phyloP scores from a whole-genome alignment of 2,888 invertebrate genomes.

The Pseudanteris insignis region DNA sequence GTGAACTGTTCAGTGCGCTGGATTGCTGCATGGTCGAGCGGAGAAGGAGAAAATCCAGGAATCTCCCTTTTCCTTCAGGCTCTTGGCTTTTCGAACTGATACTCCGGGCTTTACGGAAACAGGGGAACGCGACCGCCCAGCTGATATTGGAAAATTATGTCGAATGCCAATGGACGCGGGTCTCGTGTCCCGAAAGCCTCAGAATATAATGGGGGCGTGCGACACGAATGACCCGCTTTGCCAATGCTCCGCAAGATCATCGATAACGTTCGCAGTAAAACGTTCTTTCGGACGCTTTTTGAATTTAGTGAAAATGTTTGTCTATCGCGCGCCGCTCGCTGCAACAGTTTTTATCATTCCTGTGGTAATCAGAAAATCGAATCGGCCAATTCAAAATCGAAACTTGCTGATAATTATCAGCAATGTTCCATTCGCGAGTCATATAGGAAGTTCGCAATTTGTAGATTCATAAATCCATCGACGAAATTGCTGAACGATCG shows the following conservation, averaged over 20 bases:
- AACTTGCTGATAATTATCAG: constrained; percentile 22
- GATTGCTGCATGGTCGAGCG: constrained; percentile 16
- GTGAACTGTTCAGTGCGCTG: too few species aligned
- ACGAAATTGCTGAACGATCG: not conserved
- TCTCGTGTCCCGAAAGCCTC: constrained; percentile 21
- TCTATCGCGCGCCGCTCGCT: constrained; percentile 17
- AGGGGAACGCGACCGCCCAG: constrained; percentile 31
- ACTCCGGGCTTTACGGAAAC: constrained; percentile 36
- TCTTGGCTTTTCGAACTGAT: constrained; percentile 40
- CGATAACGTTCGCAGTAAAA: constrained; percentile 27
- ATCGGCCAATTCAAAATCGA: constrained; percentile 15
- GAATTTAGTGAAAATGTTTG: constrained; percentile 30
- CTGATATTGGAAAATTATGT: constrained; percentile 46
- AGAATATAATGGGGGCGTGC: constrained; percentile 37
- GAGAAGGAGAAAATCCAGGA: constrained; percentile 34
- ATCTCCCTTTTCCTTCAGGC: constrained; percentile 40
- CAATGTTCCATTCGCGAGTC: not conserved
- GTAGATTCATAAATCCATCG: not conserved
- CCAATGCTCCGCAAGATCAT: constrained; percentile 39
- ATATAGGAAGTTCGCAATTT: constrained; percentile 5
- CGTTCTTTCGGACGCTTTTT: constrained; percentile 22
- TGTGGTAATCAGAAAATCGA: constrained; percentile 24
- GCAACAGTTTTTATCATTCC: constrained; percentile 13
- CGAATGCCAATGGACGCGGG: constrained; percentile 37
- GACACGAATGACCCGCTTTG: constrained; percentile 36